phyloP scores from a whole-genome alignment of 2,888 invertebrate genomes.

The Lissonota sp. region DNA sequence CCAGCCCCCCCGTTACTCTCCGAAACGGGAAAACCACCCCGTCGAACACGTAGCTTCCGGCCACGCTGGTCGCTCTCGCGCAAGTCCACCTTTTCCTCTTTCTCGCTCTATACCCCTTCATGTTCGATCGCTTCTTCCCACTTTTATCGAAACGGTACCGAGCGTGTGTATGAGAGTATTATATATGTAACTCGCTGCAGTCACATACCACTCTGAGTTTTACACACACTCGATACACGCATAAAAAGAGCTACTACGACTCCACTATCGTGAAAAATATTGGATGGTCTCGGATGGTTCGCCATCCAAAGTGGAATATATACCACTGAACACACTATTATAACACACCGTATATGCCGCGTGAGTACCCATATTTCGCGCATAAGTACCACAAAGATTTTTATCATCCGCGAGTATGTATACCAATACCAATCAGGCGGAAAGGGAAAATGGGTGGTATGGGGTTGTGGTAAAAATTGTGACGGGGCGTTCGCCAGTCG shows the following conservation, averaged over 20 bases:
- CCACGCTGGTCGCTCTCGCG: slow-evolving; percentile 70
- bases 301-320: slow-evolving; percentile 43
- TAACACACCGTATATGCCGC: slow-evolving; percentile 42
- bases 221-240: slow-evolving; percentile 43
- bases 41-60: slow-evolving; percentile 79
- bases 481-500: slow-evolving; percentile 44
- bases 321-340: slow-evolving; percentile 57
- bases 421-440: slow-evolving; percentile 55
- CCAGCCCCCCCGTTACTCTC: slow-evolving; percentile 66
- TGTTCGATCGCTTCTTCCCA: slow-evolving; percentile 49
- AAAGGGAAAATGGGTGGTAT: neutral
- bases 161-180: slow-evolving; percentile 31
- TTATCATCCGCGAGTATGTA: slow-evolving; percentile 53
- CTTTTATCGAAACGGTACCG: slow-evolving; percentile 31
- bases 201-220: slow-evolving; percentile 27
- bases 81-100: slow-evolving; percentile 66
- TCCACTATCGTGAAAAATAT: slow-evolving; percentile 34
- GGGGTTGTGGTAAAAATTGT: neutral
- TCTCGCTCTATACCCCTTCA: slow-evolving; percentile 67
- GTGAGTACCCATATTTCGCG: slow-evolving; percentile 46
- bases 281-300: slow-evolving; percentile 53
- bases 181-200: neutral
- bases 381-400: slow-evolving; percentile 56
- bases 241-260: slow-evolving; percentile 44
- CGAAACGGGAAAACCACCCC: slow-evolving; percentile 75